Evolutionary conservation across 2,797 vertebrate genomes (phyloP), one percentile per base, ranked within the genome.

Genomic region (Etheostoma nigrum): DNA sequence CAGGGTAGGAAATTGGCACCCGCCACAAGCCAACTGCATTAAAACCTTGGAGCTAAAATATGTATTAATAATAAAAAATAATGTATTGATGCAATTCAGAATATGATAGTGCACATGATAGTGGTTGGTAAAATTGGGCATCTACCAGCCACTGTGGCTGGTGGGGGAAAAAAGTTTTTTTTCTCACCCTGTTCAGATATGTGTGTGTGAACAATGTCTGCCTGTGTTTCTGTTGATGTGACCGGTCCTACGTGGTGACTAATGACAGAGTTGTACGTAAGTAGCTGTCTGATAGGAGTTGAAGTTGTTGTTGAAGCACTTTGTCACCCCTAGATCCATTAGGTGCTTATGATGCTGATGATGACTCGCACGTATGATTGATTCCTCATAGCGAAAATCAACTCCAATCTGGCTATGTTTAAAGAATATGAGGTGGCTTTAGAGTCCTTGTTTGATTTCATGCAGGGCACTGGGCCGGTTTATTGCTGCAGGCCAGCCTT

Each of bases 281-380:
- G 67, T 40, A 8, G 49, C 27, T 44, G 65, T 72, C 72, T 81
- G 79, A 84, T 48, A 21, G 68, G 63, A 85, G 83, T 16, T 76
- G 62, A 74, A 81, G 63, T 80, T 83, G 81, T 79, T 83, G 69
- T 75, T 2, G n/a, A 16, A 40, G 52, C 57, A 74, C 79, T 83
- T 62, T 69, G 84, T 88, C 84, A 81, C 67, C 67, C 70, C 0
- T 23, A 83, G 75, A 73, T 80, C 86, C 82, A 83, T 89, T 82
- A 87, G 76, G 62, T 76, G 83, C 58, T 84, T 30, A 64, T 76
- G 84, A 89, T 62, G 76, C 68, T 71, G 69, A 70, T 23, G 67
- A 68, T 83, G 89, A 92, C 77, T 91, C 89, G 78, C 69, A 60
- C 52, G 62, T 40, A 49, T 78, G 80, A 90, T 72, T 83, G 84